These are phyloP conservation scores for Ooceraea biroi DNA, from an alignment of 1,140 invertebrate species.

Conservation along the genomic window DNA sequence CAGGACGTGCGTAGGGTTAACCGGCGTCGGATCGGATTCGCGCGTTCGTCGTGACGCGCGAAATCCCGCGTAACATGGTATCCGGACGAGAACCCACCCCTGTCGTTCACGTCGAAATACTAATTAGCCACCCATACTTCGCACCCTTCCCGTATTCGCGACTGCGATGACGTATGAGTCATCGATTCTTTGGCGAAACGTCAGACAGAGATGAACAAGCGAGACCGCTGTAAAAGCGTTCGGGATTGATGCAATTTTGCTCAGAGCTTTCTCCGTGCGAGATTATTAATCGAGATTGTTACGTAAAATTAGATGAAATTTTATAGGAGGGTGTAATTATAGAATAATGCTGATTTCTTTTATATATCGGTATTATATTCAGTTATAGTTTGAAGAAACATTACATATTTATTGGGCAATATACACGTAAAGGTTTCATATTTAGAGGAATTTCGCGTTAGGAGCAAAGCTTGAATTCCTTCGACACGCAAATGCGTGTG, in stretches of 20 bases:
- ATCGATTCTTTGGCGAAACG: constrained; percentile 37
- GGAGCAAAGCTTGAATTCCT: not conserved
- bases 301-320: constrained; percentile 11
- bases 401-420: constrained; percentile 11
- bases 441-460: not conserved
- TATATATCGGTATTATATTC: not conserved
- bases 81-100: constrained; percentile 59
- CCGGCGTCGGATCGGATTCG: constrained; percentile 70
- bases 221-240: not conserved
- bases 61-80: constrained; percentile 13
- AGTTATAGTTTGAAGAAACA: not conserved
- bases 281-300: not conserved
- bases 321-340: not conserved
- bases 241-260: not conserved
- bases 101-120: constrained; percentile 68
- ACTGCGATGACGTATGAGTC: constrained; percentile 60
- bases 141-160: constrained; percentile 5
- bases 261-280: not conserved
- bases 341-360: no score
- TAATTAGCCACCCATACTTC: constrained; percentile 64
- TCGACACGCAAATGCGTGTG: not conserved
- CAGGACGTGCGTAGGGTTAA: constrained; percentile 59
- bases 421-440: not conserved
- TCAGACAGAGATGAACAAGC: not conserved
- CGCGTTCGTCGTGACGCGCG: constrained; percentile 59